Base-by-base conservation (phyloP, 2,888 invertebrate genomes). In the Scaeva pyrastri region DNA sequence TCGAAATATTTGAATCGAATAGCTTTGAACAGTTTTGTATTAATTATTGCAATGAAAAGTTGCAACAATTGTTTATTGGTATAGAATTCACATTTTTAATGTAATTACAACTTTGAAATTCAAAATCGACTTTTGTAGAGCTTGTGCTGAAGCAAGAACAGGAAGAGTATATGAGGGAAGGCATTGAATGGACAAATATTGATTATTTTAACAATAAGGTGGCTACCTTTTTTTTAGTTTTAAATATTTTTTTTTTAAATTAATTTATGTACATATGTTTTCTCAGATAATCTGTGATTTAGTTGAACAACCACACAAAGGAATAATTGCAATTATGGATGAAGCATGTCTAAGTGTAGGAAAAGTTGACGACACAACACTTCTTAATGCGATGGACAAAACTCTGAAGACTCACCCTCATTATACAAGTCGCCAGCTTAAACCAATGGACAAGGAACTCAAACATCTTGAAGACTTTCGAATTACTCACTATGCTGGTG, bases 21-120 rank as follows among this genome's bases (percentile, higher is more conserved):
- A 98, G 98, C 93, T 98, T 99, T 93, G 99, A 99, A 92, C 99
- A 99, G 93, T 98, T 99, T 93, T 99, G 99, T 93, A 99, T 99
- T 16, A 99, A 99, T 93, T 99, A 99, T 93, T 99, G 99, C 91
- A 99, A 99, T 92, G 99, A 99, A 93, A 99, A 99, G 92, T 94
- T 99, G 88, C 99, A 99, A 91, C 99, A 99, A 92, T 94, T 99
- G 43, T 99, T 99, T 91, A 99, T 99, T 90, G 97, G 97, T 97
- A 90, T 52, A 4, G 26, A 16, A 19, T 60, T 52, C 2, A 56
- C 23, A 12, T 48, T 23, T 48, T 41, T 31, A 19, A 52, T 43
- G 6, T 52, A 0, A 0, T 52, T 10, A n/a, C 2, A 56, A 56
- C 10, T 3, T n/a, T 7, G 16, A 36, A 55, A 23, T 5, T 8